Conservation (phyloP, 2,113 vertebrate genomes). For the Solenodon paradoxus region DNA sequence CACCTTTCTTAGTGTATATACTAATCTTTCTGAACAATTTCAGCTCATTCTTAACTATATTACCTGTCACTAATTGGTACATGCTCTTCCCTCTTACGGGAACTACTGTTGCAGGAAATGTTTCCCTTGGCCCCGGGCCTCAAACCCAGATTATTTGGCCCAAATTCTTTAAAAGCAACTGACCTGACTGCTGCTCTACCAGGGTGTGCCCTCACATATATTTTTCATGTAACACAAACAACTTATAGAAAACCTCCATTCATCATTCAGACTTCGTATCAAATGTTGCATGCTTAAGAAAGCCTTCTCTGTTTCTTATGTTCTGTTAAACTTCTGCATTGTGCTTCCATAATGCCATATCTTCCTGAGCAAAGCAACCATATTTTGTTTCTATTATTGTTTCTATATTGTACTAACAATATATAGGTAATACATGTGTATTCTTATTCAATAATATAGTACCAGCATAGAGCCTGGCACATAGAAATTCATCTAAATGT, state of each 20-base stretch:
- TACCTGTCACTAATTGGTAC: background rate
- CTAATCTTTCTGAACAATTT: background rate
- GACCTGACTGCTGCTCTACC: too few species aligned
- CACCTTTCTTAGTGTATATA: background rate
- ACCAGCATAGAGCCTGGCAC: background rate
- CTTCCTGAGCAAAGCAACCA: background rate
- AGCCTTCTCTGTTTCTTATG: background rate
- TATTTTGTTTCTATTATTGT: constrained; percentile 23
- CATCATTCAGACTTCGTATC: background rate
- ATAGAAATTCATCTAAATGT: background rate
- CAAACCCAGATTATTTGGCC: too few species aligned
- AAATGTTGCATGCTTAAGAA: background rate
- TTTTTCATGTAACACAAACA: background rate
- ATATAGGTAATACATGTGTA: background rate
- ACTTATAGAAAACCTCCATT: background rate
- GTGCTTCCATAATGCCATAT: background rate
- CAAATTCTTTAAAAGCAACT: too few species aligned
- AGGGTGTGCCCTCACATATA: too few species aligned
- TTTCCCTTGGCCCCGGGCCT: too few species aligned
- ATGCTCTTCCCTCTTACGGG: background rate
- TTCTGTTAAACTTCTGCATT: background rate
- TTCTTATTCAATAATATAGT: background rate
- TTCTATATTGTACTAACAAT: too few species aligned
- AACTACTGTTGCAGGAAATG: background rate
- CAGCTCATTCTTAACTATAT: background rate